Percentiles rank a stretch among this genome's conserved stretches.
Evolutionary conservation across 2,888 invertebrate genomes (phyloP).

Genomic region (Zaprionus bogoriensis): DNA sequence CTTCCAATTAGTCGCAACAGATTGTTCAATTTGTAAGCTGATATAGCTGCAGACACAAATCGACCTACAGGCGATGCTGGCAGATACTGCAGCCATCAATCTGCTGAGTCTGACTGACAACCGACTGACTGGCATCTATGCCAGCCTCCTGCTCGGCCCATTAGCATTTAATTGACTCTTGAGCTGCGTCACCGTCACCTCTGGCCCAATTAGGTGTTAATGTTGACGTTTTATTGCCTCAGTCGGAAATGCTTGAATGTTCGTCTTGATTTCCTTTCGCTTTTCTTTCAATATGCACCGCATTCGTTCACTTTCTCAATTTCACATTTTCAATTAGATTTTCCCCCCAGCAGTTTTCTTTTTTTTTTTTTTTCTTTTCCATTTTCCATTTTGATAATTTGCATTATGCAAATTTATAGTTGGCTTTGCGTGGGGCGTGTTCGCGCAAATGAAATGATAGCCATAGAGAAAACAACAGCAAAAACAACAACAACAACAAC

Average conservation of each 20-base stretch:
- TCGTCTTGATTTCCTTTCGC: constrained; percentile 26
- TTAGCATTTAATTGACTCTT: constrained; percentile 55
- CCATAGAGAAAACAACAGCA: constrained; percentile 8
- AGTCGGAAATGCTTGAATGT: constrained; percentile 56
- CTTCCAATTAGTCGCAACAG: constrained; percentile 19
- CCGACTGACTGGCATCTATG: too few species aligned
- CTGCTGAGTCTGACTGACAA: constrained; percentile 1
- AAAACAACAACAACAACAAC: neutral
- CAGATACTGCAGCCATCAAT: constrained; percentile 26
- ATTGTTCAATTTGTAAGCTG: constrained; percentile 40
- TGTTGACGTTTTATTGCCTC: constrained; percentile 41
- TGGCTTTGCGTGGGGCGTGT: constrained; percentile 20
- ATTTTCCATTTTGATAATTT: constrained; percentile 45
- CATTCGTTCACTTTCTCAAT: constrained; percentile 60
- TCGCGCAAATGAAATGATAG: constrained; percentile 51
- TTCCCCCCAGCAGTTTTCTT: constrained; percentile 19
- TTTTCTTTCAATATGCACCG: constrained; percentile 29
- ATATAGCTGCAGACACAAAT: constrained; percentile 5
- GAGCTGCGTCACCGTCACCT: constrained; percentile 23
- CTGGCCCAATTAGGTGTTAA: constrained; percentile 53
- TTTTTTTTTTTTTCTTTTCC: constrained; percentile 18
- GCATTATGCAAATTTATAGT: constrained; percentile 64
- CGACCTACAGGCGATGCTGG: neutral
- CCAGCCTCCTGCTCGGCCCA: constrained; percentile 17
- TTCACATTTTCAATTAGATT: constrained; percentile 47